phyloP scores from a whole-genome alignment of 2,888 invertebrate genomes.

The Thera britannica region DNA sequence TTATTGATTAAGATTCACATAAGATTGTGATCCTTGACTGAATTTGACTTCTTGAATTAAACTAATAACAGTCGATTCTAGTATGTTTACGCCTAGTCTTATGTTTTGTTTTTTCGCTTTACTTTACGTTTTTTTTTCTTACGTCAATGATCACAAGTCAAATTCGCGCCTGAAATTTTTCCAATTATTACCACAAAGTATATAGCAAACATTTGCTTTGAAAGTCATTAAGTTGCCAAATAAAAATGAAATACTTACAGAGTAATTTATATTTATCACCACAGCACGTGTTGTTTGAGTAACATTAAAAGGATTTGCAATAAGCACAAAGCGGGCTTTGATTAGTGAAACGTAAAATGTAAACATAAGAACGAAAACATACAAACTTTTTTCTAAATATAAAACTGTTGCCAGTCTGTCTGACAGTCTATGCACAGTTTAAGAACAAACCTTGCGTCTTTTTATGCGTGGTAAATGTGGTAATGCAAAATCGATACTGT shows the following conservation, averaged over 20 bases:
- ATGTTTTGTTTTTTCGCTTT: too few species aligned
- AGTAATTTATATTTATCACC: slow-evolving; percentile 36
- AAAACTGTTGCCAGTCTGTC: background rate
- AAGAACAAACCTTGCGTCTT: too few species aligned
- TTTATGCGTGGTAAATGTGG: too few species aligned
- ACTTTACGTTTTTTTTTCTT: too few species aligned
- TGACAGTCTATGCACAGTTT: background rate
- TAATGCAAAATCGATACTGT: too few species aligned
- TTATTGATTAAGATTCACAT: too few species aligned
- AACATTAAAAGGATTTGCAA: slow-evolving; percentile 38
- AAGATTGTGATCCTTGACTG: too few species aligned
- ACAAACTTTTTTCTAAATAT: background rate
- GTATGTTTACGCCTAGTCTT: too few species aligned
- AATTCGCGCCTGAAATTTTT: slow-evolving; percentile 18
- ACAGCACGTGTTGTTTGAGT: slow-evolving; percentile 37
- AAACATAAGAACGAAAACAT: slow-evolving; percentile 54
- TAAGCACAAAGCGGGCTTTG: slow-evolving; percentile 43
- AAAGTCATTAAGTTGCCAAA: slow-evolving; percentile 24
- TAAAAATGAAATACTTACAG: slow-evolving; percentile 20
- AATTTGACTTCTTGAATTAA: too few species aligned
- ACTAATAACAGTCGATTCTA: too few species aligned
- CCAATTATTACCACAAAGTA: slow-evolving; percentile 16
- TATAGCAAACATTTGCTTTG: slow-evolving; percentile 17
- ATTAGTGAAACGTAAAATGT: slow-evolving; percentile 60
- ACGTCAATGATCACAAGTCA: slow-evolving; percentile 6